These are phyloP conservation scores for Caenorhabditis inopinata DNA, from an alignment of 1,140 invertebrate species.

Conservation along the genomic window DNA sequence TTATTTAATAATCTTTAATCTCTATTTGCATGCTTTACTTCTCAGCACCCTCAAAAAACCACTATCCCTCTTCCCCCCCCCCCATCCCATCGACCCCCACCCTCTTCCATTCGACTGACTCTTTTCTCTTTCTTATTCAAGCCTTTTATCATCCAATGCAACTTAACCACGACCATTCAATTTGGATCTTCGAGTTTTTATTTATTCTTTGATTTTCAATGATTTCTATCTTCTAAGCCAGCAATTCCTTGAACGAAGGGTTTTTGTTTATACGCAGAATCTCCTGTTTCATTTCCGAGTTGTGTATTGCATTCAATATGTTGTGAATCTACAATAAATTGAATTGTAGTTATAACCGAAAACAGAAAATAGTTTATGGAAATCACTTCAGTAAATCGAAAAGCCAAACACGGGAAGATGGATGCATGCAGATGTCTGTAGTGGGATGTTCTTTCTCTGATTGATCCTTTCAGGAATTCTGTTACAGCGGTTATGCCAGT, in stretches of 20 bases:
- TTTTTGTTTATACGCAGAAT: slow-evolving; percentile 18
- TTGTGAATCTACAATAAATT: slow-evolving; percentile 24
- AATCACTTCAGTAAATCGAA: no score
- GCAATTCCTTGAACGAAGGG: not conserved
- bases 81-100: no score
- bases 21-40: not conserved
- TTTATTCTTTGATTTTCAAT: not conserved
- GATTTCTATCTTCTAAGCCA: not conserved
- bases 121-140: slow-evolving; percentile 2
- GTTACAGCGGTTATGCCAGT: no score
- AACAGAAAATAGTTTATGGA: no score
- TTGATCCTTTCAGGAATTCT: no score
- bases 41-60: no score
- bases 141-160: slow-evolving; percentile 18
- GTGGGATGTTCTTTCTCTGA: no score
- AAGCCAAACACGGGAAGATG: no score
- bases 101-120: no score
- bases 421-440: no score
- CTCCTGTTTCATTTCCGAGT: slow-evolving; percentile 24
- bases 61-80: no score
- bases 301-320: not conserved
- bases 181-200: slow-evolving; percentile 7
- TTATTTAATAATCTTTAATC: not conserved
- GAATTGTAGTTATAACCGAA: not conserved
- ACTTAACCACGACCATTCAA: slow-evolving; percentile 7